phyloP scores from a whole-genome alignment of 1,140 invertebrate genomes.

The Mactra quadrangularis region DNA sequence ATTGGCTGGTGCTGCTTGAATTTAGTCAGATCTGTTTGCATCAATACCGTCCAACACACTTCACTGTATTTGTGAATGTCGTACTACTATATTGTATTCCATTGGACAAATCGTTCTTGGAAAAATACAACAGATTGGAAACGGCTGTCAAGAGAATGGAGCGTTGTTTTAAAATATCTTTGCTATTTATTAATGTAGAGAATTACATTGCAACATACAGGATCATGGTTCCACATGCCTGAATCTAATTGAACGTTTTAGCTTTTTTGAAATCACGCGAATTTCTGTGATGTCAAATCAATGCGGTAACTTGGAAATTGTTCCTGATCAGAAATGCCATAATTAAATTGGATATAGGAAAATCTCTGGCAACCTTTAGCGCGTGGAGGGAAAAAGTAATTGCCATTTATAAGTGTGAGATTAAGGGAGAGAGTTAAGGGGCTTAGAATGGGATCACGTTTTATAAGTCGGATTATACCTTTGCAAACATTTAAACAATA shows the following conservation, averaged over 20 bases:
- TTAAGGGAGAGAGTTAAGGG: not conserved
- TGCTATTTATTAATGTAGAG: too few species aligned
- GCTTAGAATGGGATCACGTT: constrained; percentile 38
- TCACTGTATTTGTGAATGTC: too few species aligned
- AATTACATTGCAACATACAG: not conserved
- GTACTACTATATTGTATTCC: not conserved
- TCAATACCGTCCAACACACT: constrained; percentile 18
- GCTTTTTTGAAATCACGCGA: not conserved
- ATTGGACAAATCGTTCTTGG: too few species aligned
- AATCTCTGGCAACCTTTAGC: not conserved
- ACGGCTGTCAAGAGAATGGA: too few species aligned
- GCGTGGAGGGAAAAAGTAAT: not conserved
- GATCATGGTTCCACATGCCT: not conserved
- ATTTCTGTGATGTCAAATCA: not conserved
- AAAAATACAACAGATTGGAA: too few species aligned
- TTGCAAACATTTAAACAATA: constrained; percentile 38
- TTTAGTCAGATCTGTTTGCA: constrained; percentile 16
- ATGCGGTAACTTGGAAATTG: not conserved
- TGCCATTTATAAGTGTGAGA: not conserved
- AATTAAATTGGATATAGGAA: not conserved
- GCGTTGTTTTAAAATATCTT: too few species aligned
- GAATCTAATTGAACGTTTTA: not conserved
- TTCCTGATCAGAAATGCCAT: not conserved
- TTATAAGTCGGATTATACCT: constrained; percentile 55
- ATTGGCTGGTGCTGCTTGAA: constrained; percentile 6